phyloP scores from a whole-genome alignment of 2,888 invertebrate genomes.

The Drosophila recens region DNA sequence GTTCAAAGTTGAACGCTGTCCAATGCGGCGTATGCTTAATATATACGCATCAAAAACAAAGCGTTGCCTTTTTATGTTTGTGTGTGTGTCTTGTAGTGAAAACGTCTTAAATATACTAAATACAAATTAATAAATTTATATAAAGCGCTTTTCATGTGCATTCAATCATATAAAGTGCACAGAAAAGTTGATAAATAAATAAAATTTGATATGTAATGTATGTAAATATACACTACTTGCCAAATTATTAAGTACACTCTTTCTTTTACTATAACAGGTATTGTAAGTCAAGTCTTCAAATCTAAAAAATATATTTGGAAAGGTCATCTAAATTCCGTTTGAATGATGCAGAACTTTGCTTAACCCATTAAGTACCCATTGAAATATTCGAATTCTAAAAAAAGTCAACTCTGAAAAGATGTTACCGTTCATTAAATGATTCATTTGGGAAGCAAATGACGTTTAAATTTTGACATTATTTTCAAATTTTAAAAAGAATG shows the following conservation, averaged over 20 bases:
- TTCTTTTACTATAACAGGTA: no score
- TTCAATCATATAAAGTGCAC: constrained; percentile 2
- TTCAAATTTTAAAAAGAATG: no score
- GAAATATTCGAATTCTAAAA: no score
- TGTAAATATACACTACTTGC: no score
- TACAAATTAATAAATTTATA: constrained; percentile 22
- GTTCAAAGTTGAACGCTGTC: constrained; percentile 43
- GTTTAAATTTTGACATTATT: not conserved
- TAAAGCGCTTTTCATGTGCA: constrained; percentile 10
- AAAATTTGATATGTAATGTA: not conserved
- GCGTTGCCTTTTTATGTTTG: not conserved
- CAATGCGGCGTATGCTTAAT: constrained; percentile 58
- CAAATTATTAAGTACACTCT: no score
- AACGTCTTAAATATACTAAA: constrained; percentile 17
- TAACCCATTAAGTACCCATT: no score
- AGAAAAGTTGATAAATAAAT: constrained; percentile 8
- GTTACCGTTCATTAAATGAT: not conserved
- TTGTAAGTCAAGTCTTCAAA: no score
- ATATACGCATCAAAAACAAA: not conserved
- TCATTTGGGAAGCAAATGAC: not conserved
- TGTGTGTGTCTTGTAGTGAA: not conserved
- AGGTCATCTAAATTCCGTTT: no score
- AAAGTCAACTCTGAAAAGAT: not conserved
- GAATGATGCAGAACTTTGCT: no score
- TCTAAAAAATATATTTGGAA: no score